Percentiles rank a stretch among this genome's conserved stretches.
phyloP scores from a whole-genome alignment of 2,113 vertebrate genomes.

The Macroglossus sobrinus region DNA sequence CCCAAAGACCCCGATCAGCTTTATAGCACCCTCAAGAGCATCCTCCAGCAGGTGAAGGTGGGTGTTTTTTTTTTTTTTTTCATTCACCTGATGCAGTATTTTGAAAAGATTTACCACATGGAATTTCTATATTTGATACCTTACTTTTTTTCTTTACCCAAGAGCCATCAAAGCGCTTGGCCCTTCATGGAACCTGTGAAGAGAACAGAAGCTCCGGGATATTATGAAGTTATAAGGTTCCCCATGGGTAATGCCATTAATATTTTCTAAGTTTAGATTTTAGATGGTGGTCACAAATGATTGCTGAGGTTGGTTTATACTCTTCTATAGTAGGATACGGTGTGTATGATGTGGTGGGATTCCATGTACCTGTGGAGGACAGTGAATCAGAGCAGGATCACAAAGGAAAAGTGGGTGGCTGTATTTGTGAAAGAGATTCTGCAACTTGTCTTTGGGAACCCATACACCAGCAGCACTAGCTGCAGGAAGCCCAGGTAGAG shows the following conservation, averaged over 20 bases:
- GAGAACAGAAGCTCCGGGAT: constrained; percentile 98
- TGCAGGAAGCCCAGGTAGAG: neutral
- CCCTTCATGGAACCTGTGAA: constrained; percentile 99
- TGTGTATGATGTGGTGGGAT: neutral
- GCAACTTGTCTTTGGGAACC: neutral
- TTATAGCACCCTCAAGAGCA: constrained; percentile 94
- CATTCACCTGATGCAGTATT: constrained; percentile 44
- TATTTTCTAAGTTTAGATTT: constrained; percentile 79
- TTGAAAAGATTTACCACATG: constrained; percentile 65
- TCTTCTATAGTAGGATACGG: neutral
- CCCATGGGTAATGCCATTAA: constrained; percentile 94
- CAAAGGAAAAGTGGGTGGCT: neutral
- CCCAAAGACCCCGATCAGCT: constrained; percentile 97
- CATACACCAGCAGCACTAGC: accelerated
- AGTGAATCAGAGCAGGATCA: neutral
- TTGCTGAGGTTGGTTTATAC: neutral
- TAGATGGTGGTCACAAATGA: constrained; percentile 51
- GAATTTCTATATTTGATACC: constrained; percentile 79
- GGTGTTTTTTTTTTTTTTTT: constrained; percentile 58
- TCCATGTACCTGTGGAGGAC: neutral
- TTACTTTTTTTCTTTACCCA: constrained; percentile 81
- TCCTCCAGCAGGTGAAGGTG: constrained; percentile 98
- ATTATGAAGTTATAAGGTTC: constrained; percentile 99
- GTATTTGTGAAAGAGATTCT: accelerated
- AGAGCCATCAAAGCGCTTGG: constrained; percentile 99